A percentile compares a stretch with the other conserved stretches of the same genome.
These are phyloP conservation scores for Meiosimyza platycephala DNA, from an alignment of 2,888 invertebrate species.

Conservation along the genomic window DNA sequence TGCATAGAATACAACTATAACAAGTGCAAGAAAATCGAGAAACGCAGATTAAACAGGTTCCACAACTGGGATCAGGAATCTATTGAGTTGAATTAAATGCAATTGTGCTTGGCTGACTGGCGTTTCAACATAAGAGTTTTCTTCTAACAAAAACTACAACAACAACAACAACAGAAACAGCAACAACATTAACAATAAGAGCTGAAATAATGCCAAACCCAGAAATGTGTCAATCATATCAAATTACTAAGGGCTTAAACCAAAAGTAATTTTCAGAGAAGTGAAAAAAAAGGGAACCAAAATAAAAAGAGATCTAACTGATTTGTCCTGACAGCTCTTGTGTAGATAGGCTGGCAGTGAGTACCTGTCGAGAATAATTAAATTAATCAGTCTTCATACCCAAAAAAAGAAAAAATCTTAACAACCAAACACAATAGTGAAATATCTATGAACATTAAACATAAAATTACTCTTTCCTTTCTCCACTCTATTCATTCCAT, in stretches of 20 bases:
- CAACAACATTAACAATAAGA: background rate
- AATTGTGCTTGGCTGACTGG: too few relatives aligned
- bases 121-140: background rate
- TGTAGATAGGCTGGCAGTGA: background rate
- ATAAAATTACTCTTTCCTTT: slow-evolving; percentile 8
- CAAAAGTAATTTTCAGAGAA: background rate
- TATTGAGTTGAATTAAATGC: too few relatives aligned
- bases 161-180: background rate
- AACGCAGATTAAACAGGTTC: background rate
- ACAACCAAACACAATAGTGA: background rate
- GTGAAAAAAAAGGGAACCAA: background rate
- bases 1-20: background rate
- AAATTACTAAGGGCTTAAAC: slow-evolving; percentile 7
- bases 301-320: background rate
- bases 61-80: background rate
- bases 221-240: slow-evolving; percentile 24
- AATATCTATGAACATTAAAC: background rate
- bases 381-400: slow-evolving; percentile 12
- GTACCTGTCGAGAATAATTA: slow-evolving; percentile 29
- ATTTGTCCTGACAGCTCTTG: background rate
- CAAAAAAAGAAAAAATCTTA: background rate
- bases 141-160: background rate
- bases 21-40: background rate
- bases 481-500: background rate
- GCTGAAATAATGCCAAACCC: background rate